These are phyloP conservation scores for Presbytis comata DNA, from an alignment of 2,797 vertebrate species.

Conservation along the genomic window DNA sequence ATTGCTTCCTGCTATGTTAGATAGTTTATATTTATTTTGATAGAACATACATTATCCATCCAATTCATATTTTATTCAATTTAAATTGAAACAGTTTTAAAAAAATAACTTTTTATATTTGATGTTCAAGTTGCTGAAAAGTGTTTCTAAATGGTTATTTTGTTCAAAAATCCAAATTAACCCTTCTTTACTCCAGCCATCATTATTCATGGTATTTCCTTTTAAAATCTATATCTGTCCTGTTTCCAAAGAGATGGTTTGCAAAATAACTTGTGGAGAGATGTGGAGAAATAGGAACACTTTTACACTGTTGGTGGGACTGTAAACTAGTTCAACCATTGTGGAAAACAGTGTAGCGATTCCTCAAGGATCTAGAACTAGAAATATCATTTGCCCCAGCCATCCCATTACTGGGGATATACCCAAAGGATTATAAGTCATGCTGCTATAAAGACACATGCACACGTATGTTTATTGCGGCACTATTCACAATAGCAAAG, in stretches of 20 bases:
- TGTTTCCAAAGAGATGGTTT: not conserved
- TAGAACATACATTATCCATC: not conserved
- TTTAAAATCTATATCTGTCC: not conserved
- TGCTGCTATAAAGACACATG: too few species aligned
- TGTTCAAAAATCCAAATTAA: not conserved
- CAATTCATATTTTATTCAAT: constrained; percentile 30
- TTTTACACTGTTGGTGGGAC: too few species aligned
- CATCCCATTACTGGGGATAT: too few species aligned
- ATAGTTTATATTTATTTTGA: not conserved
- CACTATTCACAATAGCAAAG: too few species aligned
- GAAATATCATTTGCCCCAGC: too few species aligned
- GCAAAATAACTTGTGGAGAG: not conserved
- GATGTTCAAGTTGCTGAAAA: not conserved
- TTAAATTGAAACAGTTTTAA: not conserved
- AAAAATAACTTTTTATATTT: constrained; percentile 27
- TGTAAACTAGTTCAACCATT: too few species aligned
- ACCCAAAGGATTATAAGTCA: too few species aligned
- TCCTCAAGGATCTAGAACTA: too few species aligned
- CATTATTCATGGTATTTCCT: not conserved
- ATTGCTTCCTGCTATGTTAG: not conserved
- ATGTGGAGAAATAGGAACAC: too few species aligned
- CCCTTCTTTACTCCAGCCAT: not conserved
- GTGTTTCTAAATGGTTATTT: not conserved
- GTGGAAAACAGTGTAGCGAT: too few species aligned
- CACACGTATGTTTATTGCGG: too few species aligned